Evolutionary conservation across 2,113 vertebrate species (phyloP).

Genomic region (Hippocampus zosterae): DNA sequence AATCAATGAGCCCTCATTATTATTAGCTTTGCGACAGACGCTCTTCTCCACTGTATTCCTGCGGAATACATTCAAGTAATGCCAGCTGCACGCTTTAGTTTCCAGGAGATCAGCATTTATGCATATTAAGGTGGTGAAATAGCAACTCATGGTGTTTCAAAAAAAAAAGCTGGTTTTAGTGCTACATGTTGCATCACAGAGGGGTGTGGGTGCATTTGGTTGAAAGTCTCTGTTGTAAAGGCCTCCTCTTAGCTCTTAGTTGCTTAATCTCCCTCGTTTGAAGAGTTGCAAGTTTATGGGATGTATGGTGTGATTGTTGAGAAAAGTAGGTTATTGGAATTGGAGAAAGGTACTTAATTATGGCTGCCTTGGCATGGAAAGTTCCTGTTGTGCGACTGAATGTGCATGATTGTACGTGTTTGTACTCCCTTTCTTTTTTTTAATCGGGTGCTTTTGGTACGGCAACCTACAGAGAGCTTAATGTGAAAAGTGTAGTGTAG

Average conservation of each 20-base stretch:
- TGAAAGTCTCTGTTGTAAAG: slow-evolving; percentile 59
- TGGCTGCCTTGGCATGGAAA: slow-evolving; percentile 44
- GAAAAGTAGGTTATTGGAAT: slow-evolving; percentile 56
- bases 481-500: neutral
- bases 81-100: slow-evolving; percentile 57
- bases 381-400: slow-evolving; percentile 1
- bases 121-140: slow-evolving; percentile 62
- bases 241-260: slow-evolving; percentile 56
- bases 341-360: slow-evolving; percentile 42
- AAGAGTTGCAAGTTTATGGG: slow-evolving; percentile 58
- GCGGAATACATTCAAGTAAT: slow-evolving; percentile 54
- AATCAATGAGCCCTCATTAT: slow-evolving; percentile 41
- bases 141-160: slow-evolving; percentile 60
- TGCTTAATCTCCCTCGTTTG: slow-evolving; percentile 57
- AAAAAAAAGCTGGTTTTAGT: slow-evolving; percentile 56
- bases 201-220: slow-evolving; percentile 54
- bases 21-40: slow-evolving; percentile 48
- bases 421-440: too few species aligned
- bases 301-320: slow-evolving; percentile 55
- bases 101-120: slow-evolving; percentile 64
- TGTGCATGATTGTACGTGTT: neutral
- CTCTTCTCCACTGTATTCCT: slow-evolving; percentile 52
- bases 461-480: neutral
- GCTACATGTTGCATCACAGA: slow-evolving; percentile 71
- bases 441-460: too few species aligned